Evolutionary conservation across 2,797 vertebrate species (phyloP).

Genomic region (Enteromius fasciolatus): DNA sequence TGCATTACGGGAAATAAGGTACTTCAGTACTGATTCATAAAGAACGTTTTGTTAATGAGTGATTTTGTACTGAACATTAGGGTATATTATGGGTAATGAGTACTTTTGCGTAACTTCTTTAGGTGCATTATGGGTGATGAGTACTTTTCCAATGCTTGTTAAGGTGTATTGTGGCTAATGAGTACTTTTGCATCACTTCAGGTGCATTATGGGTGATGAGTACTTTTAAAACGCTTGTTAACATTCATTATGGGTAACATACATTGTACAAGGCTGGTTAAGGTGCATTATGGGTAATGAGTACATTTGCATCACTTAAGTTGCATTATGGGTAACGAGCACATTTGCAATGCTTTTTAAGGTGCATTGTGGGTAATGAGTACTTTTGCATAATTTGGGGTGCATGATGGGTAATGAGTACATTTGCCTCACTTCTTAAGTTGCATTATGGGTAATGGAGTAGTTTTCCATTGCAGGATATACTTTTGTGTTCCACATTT

Average conservation of each 20-base stretch:
- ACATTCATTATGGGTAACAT: neutral
- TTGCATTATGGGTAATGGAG: neutral
- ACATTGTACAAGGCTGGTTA: neutral
- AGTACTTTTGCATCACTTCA: neutral
- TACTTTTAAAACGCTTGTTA: neutral
- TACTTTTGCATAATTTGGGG: no score
- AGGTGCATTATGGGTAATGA: neutral
- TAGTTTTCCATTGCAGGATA: neutral
- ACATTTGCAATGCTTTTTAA: no score
- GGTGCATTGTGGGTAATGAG: no score
- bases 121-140: neutral
- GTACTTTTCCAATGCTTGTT: neutral
- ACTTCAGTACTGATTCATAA: neutral
- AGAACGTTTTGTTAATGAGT: no score
- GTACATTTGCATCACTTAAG: no score
- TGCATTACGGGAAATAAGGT: neutral
- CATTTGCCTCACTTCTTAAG: no score
- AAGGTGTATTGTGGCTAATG: neutral
- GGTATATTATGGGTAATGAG: neutral
- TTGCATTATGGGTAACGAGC: no score
- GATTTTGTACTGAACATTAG: neutral
- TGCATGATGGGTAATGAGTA: neutral
- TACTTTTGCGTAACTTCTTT: neutral
- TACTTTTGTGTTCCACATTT: neutral
- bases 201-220: neutral